These are phyloP conservation scores for Upupa epops DNA, from an alignment of 2,113 vertebrate species.

Conservation along the genomic window DNA sequence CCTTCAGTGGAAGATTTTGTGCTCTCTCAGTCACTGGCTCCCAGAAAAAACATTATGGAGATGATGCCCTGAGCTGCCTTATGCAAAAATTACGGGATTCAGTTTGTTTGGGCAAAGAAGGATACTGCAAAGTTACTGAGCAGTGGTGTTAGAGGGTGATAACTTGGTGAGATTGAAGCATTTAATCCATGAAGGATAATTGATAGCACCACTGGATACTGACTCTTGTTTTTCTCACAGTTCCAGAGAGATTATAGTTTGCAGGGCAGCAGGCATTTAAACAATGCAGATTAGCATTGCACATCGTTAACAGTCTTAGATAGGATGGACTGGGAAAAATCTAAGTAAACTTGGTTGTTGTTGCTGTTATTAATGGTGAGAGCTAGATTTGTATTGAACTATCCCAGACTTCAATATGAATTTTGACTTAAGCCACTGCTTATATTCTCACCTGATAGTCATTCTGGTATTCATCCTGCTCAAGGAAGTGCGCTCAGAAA, in stretches of 20 bases:
- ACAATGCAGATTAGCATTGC: background rate
- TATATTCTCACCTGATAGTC: background rate
- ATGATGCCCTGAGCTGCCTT: background rate
- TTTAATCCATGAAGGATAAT: slow-evolving; percentile 38
- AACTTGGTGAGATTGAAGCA: slow-evolving; percentile 24
- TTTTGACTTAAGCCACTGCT: background rate
- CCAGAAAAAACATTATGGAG: background rate
- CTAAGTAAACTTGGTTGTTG: background rate
- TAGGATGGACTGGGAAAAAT: background rate
- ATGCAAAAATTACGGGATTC: background rate
- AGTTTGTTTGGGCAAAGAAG: background rate
- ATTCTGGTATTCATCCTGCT: background rate
- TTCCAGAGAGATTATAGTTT: background rate
- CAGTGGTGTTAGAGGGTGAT: background rate
- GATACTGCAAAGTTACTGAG: slow-evolving; percentile 6
- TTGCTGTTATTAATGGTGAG: background rate
- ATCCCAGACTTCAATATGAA: background rate
- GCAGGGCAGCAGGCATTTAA: slow-evolving; percentile 3
- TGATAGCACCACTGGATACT: background rate
- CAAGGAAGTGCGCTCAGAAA: background rate
- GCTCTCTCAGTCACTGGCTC: background rate
- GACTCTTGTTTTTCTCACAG: background rate
- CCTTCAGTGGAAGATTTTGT: slow-evolving; percentile 1
- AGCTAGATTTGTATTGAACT: background rate
- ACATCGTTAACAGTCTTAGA: background rate